A percentile compares a stretch with the other conserved stretches of the same genome.
Conservation (phyloP, 2,888 invertebrate genomes). For the Agrypnus murinus region DNA sequence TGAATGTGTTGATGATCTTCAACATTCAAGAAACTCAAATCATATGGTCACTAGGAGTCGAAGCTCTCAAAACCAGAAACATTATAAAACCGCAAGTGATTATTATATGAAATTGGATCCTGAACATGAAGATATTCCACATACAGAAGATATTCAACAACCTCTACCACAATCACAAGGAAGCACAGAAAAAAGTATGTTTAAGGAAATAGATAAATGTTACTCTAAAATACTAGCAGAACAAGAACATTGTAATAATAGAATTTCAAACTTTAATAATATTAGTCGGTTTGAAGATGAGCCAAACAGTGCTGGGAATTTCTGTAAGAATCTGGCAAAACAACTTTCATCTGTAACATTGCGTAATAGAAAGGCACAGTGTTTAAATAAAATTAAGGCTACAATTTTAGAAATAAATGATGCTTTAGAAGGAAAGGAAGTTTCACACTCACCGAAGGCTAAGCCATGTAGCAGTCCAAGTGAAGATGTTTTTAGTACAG, state of each 20-base stretch:
- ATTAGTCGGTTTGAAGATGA: background rate
- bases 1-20: too few species aligned
- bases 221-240: background rate
- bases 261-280: background rate
- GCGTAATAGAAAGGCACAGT: background rate
- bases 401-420: background rate
- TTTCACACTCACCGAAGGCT: background rate
- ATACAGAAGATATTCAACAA: background rate
- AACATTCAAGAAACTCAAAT: background rate
- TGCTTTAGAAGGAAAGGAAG: background rate
- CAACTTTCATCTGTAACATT: background rate
- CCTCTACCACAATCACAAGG: background rate
- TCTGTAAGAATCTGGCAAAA: background rate
- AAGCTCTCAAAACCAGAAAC: background rate
- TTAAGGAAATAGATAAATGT: conserved; percentile 15
- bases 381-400: background rate
- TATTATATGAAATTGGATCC: conserved; percentile 19
- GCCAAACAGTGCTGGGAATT: background rate
- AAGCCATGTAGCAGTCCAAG: background rate
- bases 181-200: conserved; percentile 3
- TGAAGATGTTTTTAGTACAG: background rate
- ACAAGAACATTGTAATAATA: background rate
- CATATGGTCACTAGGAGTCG: too few species aligned
- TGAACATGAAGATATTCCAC: too few species aligned
- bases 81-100: conserved; percentile 13